Evolutionary conservation across 2,797 vertebrate genomes (phyloP).

Genomic region (Pangasius macronema): DNA sequence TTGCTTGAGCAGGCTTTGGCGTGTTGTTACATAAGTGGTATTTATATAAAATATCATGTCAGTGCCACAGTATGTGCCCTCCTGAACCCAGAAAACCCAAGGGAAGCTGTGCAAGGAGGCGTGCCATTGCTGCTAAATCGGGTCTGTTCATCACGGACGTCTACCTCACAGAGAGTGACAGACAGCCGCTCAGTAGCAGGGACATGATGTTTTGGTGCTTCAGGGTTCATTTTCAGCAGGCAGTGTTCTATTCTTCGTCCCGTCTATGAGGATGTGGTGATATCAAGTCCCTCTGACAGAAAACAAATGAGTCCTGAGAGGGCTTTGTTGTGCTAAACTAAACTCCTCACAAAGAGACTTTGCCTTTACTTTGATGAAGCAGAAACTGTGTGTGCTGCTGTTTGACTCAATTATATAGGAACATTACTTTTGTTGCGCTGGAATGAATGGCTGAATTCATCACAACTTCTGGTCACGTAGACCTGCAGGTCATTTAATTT

Average conservation of each 20-base stretch:
- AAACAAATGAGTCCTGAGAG: slow-evolving; percentile 9
- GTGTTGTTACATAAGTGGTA: slow-evolving; percentile 48
- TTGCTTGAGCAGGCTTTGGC: slow-evolving; percentile 1
- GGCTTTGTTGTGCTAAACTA: background rate
- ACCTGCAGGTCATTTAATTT: background rate
- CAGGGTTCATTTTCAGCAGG: slow-evolving; percentile 13
- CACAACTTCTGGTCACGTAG: slow-evolving; percentile 5
- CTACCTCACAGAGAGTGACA: slow-evolving; percentile 12
- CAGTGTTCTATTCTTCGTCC: background rate
- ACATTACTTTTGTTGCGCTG: background rate
- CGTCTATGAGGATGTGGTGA: background rate
- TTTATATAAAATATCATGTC: slow-evolving; percentile 43
- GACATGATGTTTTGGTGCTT: slow-evolving; percentile 12
- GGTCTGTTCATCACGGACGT: slow-evolving; percentile 3
- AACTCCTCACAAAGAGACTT: background rate
- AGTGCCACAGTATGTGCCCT: slow-evolving; percentile 21
- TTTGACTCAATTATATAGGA: background rate
- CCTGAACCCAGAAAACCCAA: slow-evolving; percentile 1
- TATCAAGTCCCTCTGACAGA: background rate
- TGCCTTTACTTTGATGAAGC: background rate
- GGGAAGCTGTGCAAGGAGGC: background rate
- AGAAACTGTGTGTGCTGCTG: background rate
- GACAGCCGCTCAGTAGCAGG: background rate
- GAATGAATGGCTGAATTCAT: background rate
- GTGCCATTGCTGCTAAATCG: slow-evolving; percentile 22